A percentile compares a stretch with the other conserved stretches of the same genome.
phyloP scores from a whole-genome alignment of 2,113 vertebrate species.

The Campylomormyrus numenius region DNA sequence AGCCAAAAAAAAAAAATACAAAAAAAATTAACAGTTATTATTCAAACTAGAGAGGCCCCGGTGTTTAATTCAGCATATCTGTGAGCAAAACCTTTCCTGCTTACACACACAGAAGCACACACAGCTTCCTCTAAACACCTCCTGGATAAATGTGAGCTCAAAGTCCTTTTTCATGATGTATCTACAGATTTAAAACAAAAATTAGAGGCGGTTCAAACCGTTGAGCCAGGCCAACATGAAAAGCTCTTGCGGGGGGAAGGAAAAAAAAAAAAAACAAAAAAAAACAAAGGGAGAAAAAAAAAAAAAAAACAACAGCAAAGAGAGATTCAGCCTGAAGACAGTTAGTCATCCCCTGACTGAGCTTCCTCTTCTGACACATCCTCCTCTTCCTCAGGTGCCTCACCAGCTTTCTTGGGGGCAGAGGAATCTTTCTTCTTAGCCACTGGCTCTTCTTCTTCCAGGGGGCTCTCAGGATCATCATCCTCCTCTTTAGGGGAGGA shows the following conservation, averaged over 20 bases:
- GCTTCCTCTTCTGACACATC: conserved; percentile 94
- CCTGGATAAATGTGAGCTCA: neutral
- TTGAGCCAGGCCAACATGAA: conserved; percentile 59
- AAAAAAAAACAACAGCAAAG: neutral
- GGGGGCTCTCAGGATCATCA: conserved; percentile 74
- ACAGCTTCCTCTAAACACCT: neutral
- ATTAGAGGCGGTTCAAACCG: conserved; percentile 59
- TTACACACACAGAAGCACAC: conserved; percentile 1
- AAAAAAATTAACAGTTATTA: neutral
- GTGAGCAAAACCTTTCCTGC: neutral
- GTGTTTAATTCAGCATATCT: neutral
- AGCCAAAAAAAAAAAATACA: neutral
- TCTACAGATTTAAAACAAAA: conserved; percentile 13
- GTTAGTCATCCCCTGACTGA: conserved; percentile 92
- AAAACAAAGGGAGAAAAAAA: too few species aligned
- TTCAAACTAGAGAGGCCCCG: neutral
- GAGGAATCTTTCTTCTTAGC: conserved; percentile 78
- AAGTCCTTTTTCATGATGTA: neutral
- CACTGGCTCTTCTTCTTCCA: conserved; percentile 58
- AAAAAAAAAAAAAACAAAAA: too few species aligned
- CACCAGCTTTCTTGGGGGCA: conserved; percentile 75
- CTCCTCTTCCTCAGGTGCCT: conserved; percentile 65
- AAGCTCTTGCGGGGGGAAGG: conserved; percentile 27
- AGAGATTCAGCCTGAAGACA: conserved; percentile 36
- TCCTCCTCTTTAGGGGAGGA: conserved; percentile 81